Base-by-base conservation (phyloP, 2,113 vertebrate genomes). In the Hemiscyllium ocellatum region DNA sequence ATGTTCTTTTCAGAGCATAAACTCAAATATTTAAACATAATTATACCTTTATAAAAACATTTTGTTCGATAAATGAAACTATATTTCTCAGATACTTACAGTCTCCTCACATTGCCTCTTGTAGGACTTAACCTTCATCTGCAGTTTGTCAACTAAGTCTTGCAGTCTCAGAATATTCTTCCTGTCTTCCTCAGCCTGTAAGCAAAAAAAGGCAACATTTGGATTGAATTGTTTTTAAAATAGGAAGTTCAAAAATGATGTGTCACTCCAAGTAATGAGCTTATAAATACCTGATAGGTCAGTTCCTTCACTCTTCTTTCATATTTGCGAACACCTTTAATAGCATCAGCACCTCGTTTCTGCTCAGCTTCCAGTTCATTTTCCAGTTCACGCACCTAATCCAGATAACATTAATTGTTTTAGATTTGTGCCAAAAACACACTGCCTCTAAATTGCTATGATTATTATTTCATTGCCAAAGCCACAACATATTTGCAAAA, bases 101-200 rank as follows among this genome's bases (percentile, higher is more conserved):
- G 95, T 19, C 66, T 96, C 96, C 37, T 96, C 96, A 0, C 85
- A 95, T 95, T 96, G 96, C 72, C 96, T 85, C 83, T 96, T 96
- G 96, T 98, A 98, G 94, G 97, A 65, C 96, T 98, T 98, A 95
- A 98, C 97, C 97, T 98, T 98, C 70, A 98, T 96, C 96, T 98
- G 98, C 87, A 98, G 97, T 96, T 98, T 98, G 97, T 98, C 97
- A 96, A 98, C 98, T 95, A 98, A 97, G 96, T 98, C 98, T 96
- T 98, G 98, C 50, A 98, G 97, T 96, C 98, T 97, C 61, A 7
- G 13, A 0, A 97, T 80, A 47, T 98, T 98, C 96, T 98, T 98
- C 96, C 97, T 98, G 96, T 98, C 98, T 83, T 98, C 98, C 78
- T 98, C 98, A 96, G 97, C 96, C 98, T 98, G 96, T 90, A 50